Conservation (phyloP, 1,140 invertebrate genomes). For the Tetragonula clypearis region DNA sequence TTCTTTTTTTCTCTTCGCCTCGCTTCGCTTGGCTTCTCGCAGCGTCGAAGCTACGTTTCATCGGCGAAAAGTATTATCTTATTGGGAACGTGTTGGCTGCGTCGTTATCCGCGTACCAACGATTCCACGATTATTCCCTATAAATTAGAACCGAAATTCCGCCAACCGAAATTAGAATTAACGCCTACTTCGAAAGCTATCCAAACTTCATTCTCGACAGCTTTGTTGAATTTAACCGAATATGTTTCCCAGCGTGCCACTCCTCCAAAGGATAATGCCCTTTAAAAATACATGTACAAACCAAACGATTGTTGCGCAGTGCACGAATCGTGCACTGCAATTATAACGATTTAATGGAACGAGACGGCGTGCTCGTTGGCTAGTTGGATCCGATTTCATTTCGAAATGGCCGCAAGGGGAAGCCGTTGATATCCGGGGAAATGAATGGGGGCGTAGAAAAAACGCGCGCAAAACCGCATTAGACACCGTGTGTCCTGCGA, state of each 20-base stretch:
- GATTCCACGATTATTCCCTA: background rate
- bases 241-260: too few relatives aligned
- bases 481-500: conserved; percentile 30
- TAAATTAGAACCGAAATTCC: background rate
- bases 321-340: background rate
- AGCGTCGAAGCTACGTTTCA: background rate
- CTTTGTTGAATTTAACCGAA: background rate
- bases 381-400: conserved; percentile 26
- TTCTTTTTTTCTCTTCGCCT: background rate
- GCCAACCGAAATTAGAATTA: background rate
- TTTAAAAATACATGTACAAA: background rate
- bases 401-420: background rate
- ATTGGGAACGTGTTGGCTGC: background rate
- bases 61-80: background rate
- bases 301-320: background rate
- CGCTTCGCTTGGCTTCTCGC: too few relatives aligned
- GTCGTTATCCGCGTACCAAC: background rate
- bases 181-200: background rate
- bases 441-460: background rate
- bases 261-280: background rate
- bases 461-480: conserved; percentile 28
- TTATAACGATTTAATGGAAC: conserved; percentile 20
- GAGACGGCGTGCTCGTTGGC: background rate
- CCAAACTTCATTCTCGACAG: background rate
- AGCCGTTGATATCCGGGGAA: background rate